Evolutionary conservation across 2,797 vertebrate genomes (phyloP), one percentile per base, ranked within the genome.

Genomic region (Spea hammondii): DNA sequence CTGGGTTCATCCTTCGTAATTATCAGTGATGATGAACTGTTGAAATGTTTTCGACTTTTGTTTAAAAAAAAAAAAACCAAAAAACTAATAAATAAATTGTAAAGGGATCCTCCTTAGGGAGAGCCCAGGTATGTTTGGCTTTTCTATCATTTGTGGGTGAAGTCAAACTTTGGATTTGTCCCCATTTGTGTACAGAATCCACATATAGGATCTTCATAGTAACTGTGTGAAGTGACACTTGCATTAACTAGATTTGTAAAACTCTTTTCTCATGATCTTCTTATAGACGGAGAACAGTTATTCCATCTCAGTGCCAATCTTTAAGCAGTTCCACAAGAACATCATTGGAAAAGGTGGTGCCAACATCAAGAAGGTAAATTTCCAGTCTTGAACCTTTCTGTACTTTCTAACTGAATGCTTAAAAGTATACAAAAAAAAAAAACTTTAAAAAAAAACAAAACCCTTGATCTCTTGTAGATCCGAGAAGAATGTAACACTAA

Each of bases 281-380:
- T 77, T 55, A 55, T 77, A 95, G 98, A 94, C 97, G 91, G 98
- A 99, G 88, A 99, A 99, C 84, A 97, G 97, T 87, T 95, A 90
- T 80, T 95, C 95, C 4, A 95, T 99, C 87, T 98, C 96, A 13
- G 97, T 99, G 62, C 98, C 98, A 7, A 98, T 99, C 91, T 99
- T 99, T 89, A 99, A 99, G 87, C 97, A 99, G 84, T 99, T 99
- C 86, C 98, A 99, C 88, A 99, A 98, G 90, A 99, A 99, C 88
- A 99, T 99, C 75, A 99, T 99, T 89, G 98, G 98, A 72, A 99
- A 99, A 92, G 98, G 98, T 87, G 98, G 97, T 12, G 95, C 96
- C 64, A 99, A 99, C 85, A 99, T 99, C 79, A 99, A 99, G 85
- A 99, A 99, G 94, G 98, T 98, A 82, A 71, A 76, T 44, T 45